These are phyloP conservation scores for Candoia aspera DNA, from an alignment of 2,113 vertebrate species.

Conservation along the genomic window DNA sequence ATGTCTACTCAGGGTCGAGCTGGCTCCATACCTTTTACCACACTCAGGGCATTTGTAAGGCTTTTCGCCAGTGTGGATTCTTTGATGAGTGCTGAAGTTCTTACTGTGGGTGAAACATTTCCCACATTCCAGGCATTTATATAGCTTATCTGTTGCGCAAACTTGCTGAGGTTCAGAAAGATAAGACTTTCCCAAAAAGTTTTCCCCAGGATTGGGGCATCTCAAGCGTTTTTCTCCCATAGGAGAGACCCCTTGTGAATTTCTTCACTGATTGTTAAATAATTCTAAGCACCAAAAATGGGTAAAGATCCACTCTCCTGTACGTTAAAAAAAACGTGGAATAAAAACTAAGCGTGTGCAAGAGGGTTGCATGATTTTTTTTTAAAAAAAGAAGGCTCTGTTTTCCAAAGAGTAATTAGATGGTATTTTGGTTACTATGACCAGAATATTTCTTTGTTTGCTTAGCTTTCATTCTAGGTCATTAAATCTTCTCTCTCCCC, in stretches of 20 bases:
- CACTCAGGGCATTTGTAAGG: constrained; percentile 51
- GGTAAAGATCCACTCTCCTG: background rate
- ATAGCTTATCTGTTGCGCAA: constrained; percentile 32
- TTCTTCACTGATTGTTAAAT: background rate
- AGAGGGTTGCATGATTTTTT: constrained; percentile 16
- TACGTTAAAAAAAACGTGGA: background rate
- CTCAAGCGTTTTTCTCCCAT: constrained; percentile 48
- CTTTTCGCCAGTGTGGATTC: constrained; percentile 57
- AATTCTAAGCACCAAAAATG: background rate
- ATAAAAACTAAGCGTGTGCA: constrained; percentile 23
- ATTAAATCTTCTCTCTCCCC: background rate
- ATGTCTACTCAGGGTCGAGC: constrained; percentile 54
- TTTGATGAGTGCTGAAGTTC: constrained; percentile 44
- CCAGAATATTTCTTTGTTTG: background rate
- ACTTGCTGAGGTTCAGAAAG: constrained; percentile 44
- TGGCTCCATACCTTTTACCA: constrained; percentile 55
- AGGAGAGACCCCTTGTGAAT: constrained; percentile 38
- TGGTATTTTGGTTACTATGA: background rate
- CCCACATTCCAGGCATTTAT: constrained; percentile 39
- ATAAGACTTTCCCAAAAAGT: constrained; percentile 39
- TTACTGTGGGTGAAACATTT: constrained; percentile 58
- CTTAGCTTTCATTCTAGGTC: background rate
- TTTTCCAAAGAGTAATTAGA: constrained; percentile 40
- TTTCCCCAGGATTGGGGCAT: constrained; percentile 40
- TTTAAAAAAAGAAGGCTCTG: constrained; percentile 27